phyloP scores from a whole-genome alignment of 2,797 vertebrate genomes.

The Gallinago nigripennis region DNA sequence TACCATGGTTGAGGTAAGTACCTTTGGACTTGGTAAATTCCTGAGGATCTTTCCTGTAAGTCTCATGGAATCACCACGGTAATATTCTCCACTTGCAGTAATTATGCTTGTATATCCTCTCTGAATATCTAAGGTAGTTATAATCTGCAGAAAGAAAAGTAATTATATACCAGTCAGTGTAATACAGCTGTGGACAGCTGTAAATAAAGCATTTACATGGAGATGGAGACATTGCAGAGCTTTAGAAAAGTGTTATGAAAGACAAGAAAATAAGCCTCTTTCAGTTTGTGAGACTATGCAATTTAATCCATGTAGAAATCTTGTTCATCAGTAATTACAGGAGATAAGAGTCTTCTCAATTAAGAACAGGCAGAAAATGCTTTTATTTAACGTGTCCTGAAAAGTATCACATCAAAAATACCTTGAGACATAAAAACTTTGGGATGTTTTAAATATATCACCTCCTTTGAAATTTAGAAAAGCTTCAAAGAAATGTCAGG shows the following conservation, averaged over 20 bases:
- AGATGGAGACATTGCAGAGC: background rate
- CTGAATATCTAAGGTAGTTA: background rate
- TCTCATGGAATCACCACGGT: background rate
- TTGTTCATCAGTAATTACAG: slow-evolving; percentile 56
- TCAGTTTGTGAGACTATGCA: background rate
- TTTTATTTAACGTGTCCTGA: slow-evolving; percentile 48
- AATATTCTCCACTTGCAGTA: slow-evolving; percentile 9
- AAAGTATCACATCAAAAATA: slow-evolving; percentile 43
- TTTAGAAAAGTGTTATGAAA: background rate
- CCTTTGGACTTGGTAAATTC: background rate
- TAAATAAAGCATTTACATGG: background rate
- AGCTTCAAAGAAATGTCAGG: slow-evolving; percentile 56
- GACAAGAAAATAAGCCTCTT: slow-evolving; percentile 1
- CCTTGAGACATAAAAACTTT: slow-evolving; percentile 32
- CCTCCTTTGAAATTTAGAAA: slow-evolving; percentile 51
- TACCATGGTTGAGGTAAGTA: background rate
- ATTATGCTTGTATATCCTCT: background rate
- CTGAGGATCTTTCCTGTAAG: background rate
- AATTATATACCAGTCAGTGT: background rate
- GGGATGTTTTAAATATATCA: slow-evolving; percentile 8
- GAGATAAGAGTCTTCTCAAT: slow-evolving; percentile 41
- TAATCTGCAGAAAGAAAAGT: slow-evolving; percentile 5
- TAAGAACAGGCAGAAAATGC: slow-evolving; percentile 32
- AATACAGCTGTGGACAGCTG: background rate
- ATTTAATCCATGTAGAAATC: slow-evolving; percentile 33